These are phyloP conservation scores for Rhamnusium bicolor DNA, from an alignment of 2,888 invertebrate species.

Conservation along the genomic window DNA sequence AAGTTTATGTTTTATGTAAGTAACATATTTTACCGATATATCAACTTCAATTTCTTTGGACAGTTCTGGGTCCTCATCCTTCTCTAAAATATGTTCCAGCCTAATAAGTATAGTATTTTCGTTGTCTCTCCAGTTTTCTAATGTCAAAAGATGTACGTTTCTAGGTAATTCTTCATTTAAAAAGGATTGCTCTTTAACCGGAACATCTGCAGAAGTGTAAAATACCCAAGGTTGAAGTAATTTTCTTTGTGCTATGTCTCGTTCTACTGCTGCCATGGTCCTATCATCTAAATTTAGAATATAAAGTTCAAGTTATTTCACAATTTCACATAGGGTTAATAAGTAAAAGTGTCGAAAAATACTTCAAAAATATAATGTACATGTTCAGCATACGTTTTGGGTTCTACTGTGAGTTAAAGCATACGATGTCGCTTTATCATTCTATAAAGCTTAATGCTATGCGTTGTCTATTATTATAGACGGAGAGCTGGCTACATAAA, in stretches of 20 bases:
- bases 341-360: too few relatives aligned
- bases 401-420: too few relatives aligned
- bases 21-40: constrained; percentile 8
- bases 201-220: too few relatives aligned
- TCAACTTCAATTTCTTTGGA: constrained; percentile 71
- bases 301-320: background rate
- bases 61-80: constrained; percentile 73
- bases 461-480: too few relatives aligned
- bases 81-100: constrained; percentile 83
- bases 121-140: constrained; percentile 82
- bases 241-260: constrained; percentile 70
- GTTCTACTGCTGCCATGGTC: constrained; percentile 65
- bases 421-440: too few relatives aligned
- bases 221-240: constrained; percentile 76
- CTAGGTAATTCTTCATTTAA: constrained; percentile 74
- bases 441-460: too few relatives aligned
- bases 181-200: constrained; percentile 72
- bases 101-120: constrained; percentile 76
- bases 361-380: too few relatives aligned
- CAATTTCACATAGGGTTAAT: too few relatives aligned
- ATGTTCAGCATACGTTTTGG: too few relatives aligned
- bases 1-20: too few relatives aligned
- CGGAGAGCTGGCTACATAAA: too few relatives aligned
- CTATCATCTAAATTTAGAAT: constrained; percentile 46
- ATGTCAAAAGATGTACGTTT: constrained; percentile 82